phyloP scores from a whole-genome alignment of 2,797 vertebrate genomes.

The Enteromius unitaeniatus region DNA sequence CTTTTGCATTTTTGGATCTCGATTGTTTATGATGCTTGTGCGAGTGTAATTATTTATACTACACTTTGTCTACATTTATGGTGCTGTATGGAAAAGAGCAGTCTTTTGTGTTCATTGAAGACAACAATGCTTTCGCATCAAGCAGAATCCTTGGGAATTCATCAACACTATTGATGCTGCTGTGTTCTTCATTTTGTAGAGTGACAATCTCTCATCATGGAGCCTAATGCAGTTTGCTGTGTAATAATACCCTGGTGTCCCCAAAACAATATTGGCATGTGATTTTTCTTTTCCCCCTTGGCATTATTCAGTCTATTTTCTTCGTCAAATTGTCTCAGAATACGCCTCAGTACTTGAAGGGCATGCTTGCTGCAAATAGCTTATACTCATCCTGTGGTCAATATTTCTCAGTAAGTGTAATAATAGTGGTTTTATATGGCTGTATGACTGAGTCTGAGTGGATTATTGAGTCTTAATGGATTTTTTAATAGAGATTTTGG shows the following conservation, averaged over 20 bases:
- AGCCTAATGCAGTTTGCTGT: not conserved
- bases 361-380: not conserved
- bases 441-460: not conserved
- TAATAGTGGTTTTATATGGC: not conserved
- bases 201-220: not conserved
- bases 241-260: not conserved
- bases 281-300: not conserved
- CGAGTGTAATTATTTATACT: not conserved
- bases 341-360: not conserved
- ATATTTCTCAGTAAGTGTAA: not conserved
- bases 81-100: not conserved
- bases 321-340: not conserved
- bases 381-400: not conserved
- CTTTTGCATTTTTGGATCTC: not conserved
- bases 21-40: not conserved
- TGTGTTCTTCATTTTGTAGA: not conserved
- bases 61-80: not conserved
- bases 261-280: not conserved
- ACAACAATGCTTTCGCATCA: not conserved
- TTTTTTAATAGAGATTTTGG: not conserved
- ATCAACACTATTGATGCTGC: not conserved
- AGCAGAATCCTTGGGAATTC: not conserved
- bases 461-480: constrained; percentile 1
- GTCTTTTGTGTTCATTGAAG: not conserved
- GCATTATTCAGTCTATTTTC: not conserved